phyloP scores from a whole-genome alignment of 2,888 invertebrate species.

The Criorhina ranunculi region DNA sequence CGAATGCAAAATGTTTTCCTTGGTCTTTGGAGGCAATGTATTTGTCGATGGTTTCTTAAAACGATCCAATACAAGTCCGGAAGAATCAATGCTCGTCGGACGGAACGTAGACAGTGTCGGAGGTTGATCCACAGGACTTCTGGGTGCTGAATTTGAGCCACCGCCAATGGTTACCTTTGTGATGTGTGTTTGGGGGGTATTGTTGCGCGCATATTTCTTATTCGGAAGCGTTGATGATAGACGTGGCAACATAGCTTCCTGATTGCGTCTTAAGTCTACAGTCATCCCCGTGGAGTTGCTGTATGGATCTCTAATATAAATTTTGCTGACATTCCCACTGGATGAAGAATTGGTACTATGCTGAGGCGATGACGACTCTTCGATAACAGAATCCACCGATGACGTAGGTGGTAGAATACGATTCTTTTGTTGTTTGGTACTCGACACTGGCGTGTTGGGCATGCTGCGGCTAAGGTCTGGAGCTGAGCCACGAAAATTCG shows the following conservation, averaged over 20 bases:
- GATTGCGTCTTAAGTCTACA: slow-evolving; percentile 71
- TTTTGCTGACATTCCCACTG: slow-evolving; percentile 68
- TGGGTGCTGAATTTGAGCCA: slow-evolving; percentile 19
- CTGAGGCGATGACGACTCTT: slow-evolving; percentile 78
- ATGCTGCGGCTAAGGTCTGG: slow-evolving; percentile 84
- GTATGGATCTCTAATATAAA: slow-evolving; percentile 63
- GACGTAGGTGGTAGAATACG: slow-evolving; percentile 77
- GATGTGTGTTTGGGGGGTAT: slow-evolving; percentile 30
- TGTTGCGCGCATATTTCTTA: slow-evolving; percentile 50
- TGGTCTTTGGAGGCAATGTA: slow-evolving; percentile 51
- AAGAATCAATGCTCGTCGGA: slow-evolving; percentile 53
- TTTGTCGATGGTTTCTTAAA: slow-evolving; percentile 64
- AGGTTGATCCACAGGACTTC: slow-evolving; percentile 46
- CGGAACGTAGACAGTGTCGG: slow-evolving; percentile 65
- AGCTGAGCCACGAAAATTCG: slow-evolving; percentile 82
- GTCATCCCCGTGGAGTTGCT: slow-evolving; percentile 36
- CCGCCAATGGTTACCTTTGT: slow-evolving; percentile 56
- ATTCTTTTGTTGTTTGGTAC: slow-evolving; percentile 74
- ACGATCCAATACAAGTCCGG: slow-evolving; percentile 57
- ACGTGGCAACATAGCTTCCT: slow-evolving; percentile 67
- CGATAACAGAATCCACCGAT: slow-evolving; percentile 80
- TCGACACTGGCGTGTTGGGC: slow-evolving; percentile 82
- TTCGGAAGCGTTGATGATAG: slow-evolving; percentile 68
- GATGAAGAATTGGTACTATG: slow-evolving; percentile 63
- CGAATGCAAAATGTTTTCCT: slow-evolving; percentile 79